Conservation (phyloP, 2,888 invertebrate species). For the Chelonus formosanus region DNA sequence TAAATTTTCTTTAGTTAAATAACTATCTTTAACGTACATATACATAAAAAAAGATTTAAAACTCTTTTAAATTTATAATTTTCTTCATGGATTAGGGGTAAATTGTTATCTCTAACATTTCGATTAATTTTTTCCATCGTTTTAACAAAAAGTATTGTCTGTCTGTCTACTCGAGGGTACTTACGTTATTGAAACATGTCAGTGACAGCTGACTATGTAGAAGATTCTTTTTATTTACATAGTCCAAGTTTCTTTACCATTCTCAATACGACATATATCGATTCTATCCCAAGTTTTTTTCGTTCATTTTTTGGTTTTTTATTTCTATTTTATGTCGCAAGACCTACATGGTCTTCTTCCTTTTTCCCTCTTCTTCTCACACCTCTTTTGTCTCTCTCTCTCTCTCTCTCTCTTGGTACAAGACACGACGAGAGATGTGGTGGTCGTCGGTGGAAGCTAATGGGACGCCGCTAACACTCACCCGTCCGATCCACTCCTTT, state of each 20-base stretch:
- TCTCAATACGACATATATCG: neutral
- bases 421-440: slow-evolving; percentile 49
- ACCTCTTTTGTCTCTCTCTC: slow-evolving; percentile 26
- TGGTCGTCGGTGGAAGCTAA: slow-evolving; percentile 57
- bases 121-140: no score
- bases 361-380: slow-evolving; percentile 29
- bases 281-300: no score
- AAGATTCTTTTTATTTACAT: no score
- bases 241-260: slow-evolving; percentile 3
- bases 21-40: neutral
- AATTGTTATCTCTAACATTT: no score
- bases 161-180: no score
- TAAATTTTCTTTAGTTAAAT: no score
- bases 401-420: slow-evolving; percentile 37
- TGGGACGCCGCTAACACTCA: slow-evolving; percentile 54
- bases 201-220: no score
- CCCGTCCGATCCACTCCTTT: slow-evolving; percentile 50
- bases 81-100: no score
- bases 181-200: no score
- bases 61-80: neutral
- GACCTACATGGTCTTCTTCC: slow-evolving; percentile 19
- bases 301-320: neutral
- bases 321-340: slow-evolving; percentile 12
- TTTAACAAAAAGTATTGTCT: no score
- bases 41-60: neutral